Base-by-base conservation (phyloP, 1,140 invertebrate genomes). In the Cotesia typhae region DNA sequence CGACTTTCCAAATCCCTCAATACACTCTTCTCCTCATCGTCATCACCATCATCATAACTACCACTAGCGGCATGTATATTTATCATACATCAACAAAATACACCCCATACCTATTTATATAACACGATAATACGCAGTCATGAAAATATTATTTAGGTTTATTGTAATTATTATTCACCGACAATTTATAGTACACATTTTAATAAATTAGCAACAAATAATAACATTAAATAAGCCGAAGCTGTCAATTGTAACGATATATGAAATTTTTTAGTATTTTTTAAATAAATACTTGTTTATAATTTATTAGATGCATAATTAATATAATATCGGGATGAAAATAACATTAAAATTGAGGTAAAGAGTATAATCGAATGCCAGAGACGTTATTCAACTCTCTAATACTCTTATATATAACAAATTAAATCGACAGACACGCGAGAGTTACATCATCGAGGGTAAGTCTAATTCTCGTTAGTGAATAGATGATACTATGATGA, bases 401-500 rank as follows among this genome's bases (percentile, higher is more conserved):
- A 17, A 41, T 36, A 51, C 51, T 36, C 28, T 12, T 53, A 55
- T 52, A 20, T 7, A 37, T 9, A 35, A 37, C 17, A 55, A 28
- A 55, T 17, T 35, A 61, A 67, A 35, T 53, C 47, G 41, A 66
- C 36, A 55, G 17, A n/a, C n/a, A 55, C 20, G 35, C 14, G 47
- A 63, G 20, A 12, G 63, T 72, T 72, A 72, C 70, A 65, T 77
- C 72, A 77, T 74, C 70, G 75, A 71, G 68, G 75, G 77, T 77
- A 76, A 76, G 76, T 75, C 41, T 41, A 41, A 41, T 41, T 41
- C 71, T 72, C 72, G 71, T 67, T 70, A 47, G 74, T 77, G 75
- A 35, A 65, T 57, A 65, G 61, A 41, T 41, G 41, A 71, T 75
- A 75, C 75, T 74, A 65, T 67, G 69, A 73, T 69, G 68, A 75